These are phyloP conservation scores for Antennarius maculatus DNA, from an alignment of 2,797 vertebrate genomes.

Conservation along the genomic window DNA sequence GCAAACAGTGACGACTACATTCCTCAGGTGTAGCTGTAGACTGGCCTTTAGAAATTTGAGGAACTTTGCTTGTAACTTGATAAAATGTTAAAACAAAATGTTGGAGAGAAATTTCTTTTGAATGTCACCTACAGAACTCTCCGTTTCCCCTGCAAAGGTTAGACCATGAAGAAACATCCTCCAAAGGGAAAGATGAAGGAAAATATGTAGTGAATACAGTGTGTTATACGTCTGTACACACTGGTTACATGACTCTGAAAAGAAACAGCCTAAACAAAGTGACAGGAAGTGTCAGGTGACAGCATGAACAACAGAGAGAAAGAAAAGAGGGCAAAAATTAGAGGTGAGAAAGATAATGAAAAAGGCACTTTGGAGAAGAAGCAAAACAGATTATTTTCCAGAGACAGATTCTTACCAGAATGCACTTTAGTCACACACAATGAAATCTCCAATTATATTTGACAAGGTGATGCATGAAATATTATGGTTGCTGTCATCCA, in stretches of 20 bases:
- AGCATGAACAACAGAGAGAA: slow-evolving; percentile 13
- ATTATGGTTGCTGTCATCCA: not conserved
- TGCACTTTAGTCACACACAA: slow-evolving; percentile 1
- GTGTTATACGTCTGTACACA: slow-evolving; percentile 2
- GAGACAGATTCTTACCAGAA: slow-evolving; percentile 4
- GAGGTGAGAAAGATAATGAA: slow-evolving; percentile 10
- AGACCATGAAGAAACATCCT: slow-evolving; percentile 3
- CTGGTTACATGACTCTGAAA: slow-evolving; percentile 33
- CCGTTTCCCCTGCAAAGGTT: slow-evolving; percentile 11
- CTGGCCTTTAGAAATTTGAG: slow-evolving; percentile 6
- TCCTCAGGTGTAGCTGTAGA: not conserved
- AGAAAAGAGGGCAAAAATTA: slow-evolving; percentile 10
- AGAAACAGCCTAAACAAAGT: slow-evolving; percentile 20
- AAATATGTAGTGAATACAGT: slow-evolving; percentile 15
- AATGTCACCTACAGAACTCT: not conserved
- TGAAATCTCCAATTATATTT: slow-evolving; percentile 21
- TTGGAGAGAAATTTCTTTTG: not conserved
- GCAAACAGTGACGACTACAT: not conserved
- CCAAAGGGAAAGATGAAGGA: not conserved
- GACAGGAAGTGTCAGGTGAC: slow-evolving; percentile 17
- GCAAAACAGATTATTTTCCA: not conserved
- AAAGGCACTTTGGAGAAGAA: not conserved
- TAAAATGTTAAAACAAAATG: not conserved
- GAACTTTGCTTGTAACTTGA: not conserved
- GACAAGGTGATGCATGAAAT: slow-evolving; percentile 12